phyloP scores from a whole-genome alignment of 2,797 vertebrate genomes.

The Allobates femoralis region DNA sequence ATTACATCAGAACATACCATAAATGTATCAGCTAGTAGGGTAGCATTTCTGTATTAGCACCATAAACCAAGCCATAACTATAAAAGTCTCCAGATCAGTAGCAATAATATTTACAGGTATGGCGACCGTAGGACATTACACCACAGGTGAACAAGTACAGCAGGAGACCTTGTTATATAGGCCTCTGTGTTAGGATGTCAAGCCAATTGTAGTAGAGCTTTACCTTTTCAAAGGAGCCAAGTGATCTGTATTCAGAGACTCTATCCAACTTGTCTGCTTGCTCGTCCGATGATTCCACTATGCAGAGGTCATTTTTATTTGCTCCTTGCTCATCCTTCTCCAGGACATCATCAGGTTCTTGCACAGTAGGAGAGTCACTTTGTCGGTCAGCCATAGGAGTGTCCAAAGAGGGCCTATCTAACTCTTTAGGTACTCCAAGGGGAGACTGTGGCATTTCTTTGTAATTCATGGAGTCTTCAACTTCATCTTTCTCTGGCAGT shows the following conservation, averaged over 20 bases:
- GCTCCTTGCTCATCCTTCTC: constrained; percentile 66
- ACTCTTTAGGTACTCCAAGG: constrained; percentile 47
- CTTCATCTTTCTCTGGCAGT: constrained; percentile 54
- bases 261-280: constrained; percentile 76
- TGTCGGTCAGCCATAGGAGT: constrained; percentile 64
- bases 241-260: constrained; percentile 77
- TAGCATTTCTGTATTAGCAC: neutral
- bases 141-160: neutral
- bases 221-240: constrained; percentile 83
- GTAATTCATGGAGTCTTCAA: constrained; percentile 46
- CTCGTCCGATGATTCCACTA: constrained; percentile 81
- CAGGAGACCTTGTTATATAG: neutral
- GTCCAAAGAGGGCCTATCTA: constrained; percentile 20
- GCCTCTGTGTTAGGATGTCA: neutral
- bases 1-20: neutral
- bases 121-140: neutral
- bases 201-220: neutral
- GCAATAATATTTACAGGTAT: neutral
- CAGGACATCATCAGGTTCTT: constrained; percentile 75
- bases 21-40: neutral
- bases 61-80: neutral
- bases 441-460: constrained; percentile 68
- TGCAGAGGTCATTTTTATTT: constrained; percentile 71
- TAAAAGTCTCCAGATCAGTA: neutral
- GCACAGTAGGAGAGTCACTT: constrained; percentile 78